Percentiles rank a stretch among this genome's conserved stretches.
phyloP scores from a whole-genome alignment of 2,113 vertebrate genomes.

The Bubo bubo region DNA sequence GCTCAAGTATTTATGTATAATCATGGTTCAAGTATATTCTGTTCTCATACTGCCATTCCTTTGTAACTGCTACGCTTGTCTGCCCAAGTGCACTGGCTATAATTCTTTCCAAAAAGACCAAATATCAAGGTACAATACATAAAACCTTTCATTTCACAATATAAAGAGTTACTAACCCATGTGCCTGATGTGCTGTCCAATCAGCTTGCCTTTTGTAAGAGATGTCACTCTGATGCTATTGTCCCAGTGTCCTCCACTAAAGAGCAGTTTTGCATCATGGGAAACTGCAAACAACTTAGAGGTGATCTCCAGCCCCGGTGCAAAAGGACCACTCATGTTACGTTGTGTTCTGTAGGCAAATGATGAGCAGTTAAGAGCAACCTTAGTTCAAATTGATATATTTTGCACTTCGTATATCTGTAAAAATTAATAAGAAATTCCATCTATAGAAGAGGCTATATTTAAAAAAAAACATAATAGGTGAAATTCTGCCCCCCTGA shows the following conservation, averaged over 20 bases:
- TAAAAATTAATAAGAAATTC: neutral
- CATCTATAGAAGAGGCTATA: neutral
- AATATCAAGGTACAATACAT: neutral
- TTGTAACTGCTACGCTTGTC: neutral
- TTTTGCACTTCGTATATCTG: neutral
- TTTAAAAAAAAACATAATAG: neutral
- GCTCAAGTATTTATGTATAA: neutral
- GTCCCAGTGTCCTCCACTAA: constrained; percentile 97
- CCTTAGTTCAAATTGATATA: neutral
- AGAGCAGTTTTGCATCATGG: constrained; percentile 95
- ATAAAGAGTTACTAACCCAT: constrained; percentile 83
- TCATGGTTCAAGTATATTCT: neutral
- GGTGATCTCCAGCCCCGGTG: constrained; percentile 86
- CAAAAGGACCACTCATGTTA: constrained; percentile 87
- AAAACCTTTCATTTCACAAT: neutral
- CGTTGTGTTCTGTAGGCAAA: constrained; percentile 86
- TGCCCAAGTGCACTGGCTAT: neutral
- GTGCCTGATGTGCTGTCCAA: constrained; percentile 90
- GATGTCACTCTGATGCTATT: constrained; percentile 94
- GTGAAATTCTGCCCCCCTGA: neutral
- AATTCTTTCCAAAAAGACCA: neutral
- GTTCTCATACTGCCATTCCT: neutral
- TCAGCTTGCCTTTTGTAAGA: constrained; percentile 88
- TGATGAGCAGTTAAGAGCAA: neutral
- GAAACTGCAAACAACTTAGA: constrained; percentile 90